Conservation (phyloP, 2,113 vertebrate genomes). For the Bungarus multicinctus region DNA sequence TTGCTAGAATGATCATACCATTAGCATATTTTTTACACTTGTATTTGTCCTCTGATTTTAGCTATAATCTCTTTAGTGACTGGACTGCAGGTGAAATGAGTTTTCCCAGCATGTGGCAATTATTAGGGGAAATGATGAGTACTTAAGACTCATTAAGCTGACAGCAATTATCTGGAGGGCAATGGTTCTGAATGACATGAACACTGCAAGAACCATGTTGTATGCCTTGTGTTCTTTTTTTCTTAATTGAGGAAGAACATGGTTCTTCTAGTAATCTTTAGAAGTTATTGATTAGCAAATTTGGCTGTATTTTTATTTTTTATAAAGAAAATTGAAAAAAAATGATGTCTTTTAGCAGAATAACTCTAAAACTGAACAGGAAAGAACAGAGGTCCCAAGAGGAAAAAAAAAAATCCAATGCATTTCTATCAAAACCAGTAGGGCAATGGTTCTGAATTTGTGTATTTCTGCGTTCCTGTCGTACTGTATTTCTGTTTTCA, state of each 20-base stretch:
- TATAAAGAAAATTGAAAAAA: background rate
- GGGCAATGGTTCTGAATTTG: background rate
- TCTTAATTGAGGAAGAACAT: background rate
- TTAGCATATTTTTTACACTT: background rate
- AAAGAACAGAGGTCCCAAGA: background rate
- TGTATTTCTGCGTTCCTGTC: background rate
- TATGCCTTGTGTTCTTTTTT: background rate
- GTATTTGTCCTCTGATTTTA: background rate
- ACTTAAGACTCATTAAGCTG: background rate
- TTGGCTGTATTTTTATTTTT: background rate
- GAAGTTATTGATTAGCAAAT: background rate
- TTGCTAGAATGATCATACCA: background rate
- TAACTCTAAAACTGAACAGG: background rate
- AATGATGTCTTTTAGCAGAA: background rate
- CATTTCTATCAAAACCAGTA: background rate
- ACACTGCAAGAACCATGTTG: background rate
- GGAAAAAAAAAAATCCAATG: background rate
- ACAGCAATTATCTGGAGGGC: background rate
- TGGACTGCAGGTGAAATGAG: background rate
- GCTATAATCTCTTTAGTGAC: background rate
- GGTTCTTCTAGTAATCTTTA: background rate
- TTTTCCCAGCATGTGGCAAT: background rate
- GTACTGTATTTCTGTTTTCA: background rate
- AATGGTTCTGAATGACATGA: background rate
- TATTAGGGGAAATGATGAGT: background rate